phyloP scores from a whole-genome alignment of 2,113 vertebrate genomes.

The Ophthalmolycus amberensis region DNA sequence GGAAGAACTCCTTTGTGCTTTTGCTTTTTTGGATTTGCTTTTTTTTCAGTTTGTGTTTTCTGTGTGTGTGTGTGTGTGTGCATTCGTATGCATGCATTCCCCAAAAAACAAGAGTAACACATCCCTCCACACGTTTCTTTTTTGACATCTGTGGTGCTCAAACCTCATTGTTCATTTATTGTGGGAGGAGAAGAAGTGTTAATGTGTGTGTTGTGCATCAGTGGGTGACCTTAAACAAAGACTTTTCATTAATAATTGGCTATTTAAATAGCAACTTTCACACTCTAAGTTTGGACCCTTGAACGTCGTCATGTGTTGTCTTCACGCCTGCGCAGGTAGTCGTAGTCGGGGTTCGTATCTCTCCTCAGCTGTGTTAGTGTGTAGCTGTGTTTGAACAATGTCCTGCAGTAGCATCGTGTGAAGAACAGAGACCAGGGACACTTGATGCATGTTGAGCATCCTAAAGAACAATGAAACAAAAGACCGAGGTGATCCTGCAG shows the following conservation, averaged over 20 bases:
- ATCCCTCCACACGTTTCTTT: conserved; percentile 66
- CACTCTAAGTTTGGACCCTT: conserved; percentile 67
- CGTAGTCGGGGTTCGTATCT: conserved; percentile 3
- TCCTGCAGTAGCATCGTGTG: background rate
- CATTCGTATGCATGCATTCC: conserved; percentile 55
- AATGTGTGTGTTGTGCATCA: conserved; percentile 45
- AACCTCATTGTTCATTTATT: conserved; percentile 65
- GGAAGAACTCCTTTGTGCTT: conserved; percentile 78
- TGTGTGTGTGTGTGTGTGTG: conserved; percentile 23
- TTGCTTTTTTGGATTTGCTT: conserved; percentile 78
- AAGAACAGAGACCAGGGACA: background rate
- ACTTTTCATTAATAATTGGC: conserved; percentile 84
- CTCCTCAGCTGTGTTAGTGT: background rate
- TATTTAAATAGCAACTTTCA: conserved; percentile 70
- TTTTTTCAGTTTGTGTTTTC: conserved; percentile 48
- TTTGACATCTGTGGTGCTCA: conserved; percentile 75
- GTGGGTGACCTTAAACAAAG: conserved; percentile 70
- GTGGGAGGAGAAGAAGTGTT: conserved; percentile 58
- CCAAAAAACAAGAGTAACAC: conserved; percentile 44
- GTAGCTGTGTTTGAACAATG: conserved; percentile 11
- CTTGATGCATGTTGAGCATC: too few relatives aligned
- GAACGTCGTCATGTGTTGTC: conserved; percentile 66
- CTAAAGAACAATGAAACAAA: background rate
- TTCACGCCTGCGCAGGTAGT: conserved; percentile 46
- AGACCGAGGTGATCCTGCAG: background rate